Base-by-base conservation (phyloP, 2,888 invertebrate genomes). In the Melinaea menophilus region DNA sequence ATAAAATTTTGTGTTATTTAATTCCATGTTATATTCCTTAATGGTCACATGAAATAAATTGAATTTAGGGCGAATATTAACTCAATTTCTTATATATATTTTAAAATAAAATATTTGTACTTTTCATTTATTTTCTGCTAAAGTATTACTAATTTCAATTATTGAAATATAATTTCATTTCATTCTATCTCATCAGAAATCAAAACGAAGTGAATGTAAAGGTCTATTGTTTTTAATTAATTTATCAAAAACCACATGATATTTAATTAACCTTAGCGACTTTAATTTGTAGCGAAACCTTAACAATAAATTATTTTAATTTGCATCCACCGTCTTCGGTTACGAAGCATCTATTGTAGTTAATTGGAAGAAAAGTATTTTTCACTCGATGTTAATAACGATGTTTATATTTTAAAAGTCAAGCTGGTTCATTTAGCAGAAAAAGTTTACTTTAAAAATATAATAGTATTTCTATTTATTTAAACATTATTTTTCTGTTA, bases 1-100 rank as follows among this genome's bases (percentile, higher is more conserved):
- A 37, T 5, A 37, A 22, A 22, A 22, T 22, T 22, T 22, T 22
- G 22, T 22, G 22, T 22, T 22, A 22, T 22, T 22, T 22, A 22
- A 22, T 37, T 37, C 7, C 7, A 37, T 2, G 4, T 37, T 2
- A 37, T 7, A 2, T 41, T 11, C 11, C 9, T 41, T 41, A 41
- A 41, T 90, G 11, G 88, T 86, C 9, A 88, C 89, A 72, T 85
- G 70, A 79, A 22, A 41, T 7, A 41, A 9, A 41, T 41, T 11
- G 41, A 41, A 41, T 41, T 41, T 41, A 41, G 5, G 7, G 9
- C 3, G 5, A 41, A 41, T 41, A 9, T 41, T 41, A 41, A 9
- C 7, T 41, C 3, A 9, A 3, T 41, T 2, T 41, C 9, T 9
- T 22, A 22, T 22, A 22, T 22, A 22, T 22, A 22, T 22, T 22